A percentile compares a stretch with the other conserved stretches of the same genome.
phyloP scores from a whole-genome alignment of 2,797 vertebrate genomes.

The Chrysocyon brachyurus region DNA sequence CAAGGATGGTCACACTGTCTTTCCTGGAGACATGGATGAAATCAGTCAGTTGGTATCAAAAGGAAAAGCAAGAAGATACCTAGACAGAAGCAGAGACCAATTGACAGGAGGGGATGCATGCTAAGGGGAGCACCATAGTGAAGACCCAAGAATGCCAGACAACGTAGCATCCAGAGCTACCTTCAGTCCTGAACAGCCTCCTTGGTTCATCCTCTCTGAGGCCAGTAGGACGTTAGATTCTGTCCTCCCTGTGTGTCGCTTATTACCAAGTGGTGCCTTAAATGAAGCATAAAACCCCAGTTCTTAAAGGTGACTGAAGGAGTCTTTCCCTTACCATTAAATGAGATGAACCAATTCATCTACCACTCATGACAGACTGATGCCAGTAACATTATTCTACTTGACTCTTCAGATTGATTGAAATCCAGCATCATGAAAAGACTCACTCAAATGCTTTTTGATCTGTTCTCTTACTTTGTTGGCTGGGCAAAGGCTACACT shows the following conservation, averaged over 20 bases:
- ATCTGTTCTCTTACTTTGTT: background rate
- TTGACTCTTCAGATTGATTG: background rate
- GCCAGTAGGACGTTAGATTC: background rate
- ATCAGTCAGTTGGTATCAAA: background rate
- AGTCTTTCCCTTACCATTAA: background rate
- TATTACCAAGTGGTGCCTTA: background rate
- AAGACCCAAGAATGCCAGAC: background rate
- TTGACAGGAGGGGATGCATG: rapidly evolving
- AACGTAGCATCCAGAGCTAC: rapidly evolving
- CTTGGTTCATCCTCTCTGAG: background rate
- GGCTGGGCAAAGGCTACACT: background rate
- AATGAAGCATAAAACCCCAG: background rate
- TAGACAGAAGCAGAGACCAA: background rate
- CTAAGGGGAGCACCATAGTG: rapidly evolving
- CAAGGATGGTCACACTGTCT: background rate
- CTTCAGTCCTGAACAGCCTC: background rate
- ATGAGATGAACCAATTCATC: background rate
- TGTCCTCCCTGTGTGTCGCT: rapidly evolving
- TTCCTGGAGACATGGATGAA: background rate
- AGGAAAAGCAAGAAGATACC: background rate
- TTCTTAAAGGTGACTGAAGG: background rate
- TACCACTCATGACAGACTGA: background rate
- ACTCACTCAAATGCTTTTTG: background rate
- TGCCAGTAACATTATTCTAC: background rate
- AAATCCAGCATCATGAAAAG: background rate